These are phyloP conservation scores for Tiliqua scincoides DNA, from an alignment of 2,113 vertebrate species.

Conservation along the genomic window DNA sequence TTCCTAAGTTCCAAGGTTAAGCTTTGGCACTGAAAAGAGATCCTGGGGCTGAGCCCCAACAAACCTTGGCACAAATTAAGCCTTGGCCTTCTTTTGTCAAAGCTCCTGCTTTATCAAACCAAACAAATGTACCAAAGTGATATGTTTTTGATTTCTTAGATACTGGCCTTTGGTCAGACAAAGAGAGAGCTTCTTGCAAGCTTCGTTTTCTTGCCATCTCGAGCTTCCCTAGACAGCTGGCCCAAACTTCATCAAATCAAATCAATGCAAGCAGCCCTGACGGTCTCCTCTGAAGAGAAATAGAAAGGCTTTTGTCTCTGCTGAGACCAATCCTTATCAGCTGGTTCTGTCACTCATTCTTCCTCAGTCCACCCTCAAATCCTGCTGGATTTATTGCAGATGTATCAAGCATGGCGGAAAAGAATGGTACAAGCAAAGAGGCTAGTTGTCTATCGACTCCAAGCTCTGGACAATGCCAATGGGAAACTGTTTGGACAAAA, in stretches of 20 bases:
- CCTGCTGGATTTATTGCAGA: conserved; percentile 83
- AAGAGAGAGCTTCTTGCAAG: conserved; percentile 28
- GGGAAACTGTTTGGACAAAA: conserved; percentile 92
- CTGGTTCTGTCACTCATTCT: conserved; percentile 73
- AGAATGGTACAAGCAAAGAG: conserved; percentile 82
- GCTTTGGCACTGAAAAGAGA: neutral
- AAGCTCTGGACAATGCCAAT: conserved; percentile 79
- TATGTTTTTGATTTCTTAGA: conserved; percentile 25
- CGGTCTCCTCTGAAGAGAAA: conserved; percentile 59
- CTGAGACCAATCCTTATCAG: conserved; percentile 70
- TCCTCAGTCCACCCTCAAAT: conserved; percentile 73
- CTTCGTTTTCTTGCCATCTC: conserved; percentile 44
- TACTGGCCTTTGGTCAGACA: neutral
- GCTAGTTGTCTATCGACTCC: conserved; percentile 74
- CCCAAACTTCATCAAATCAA: conserved; percentile 69
- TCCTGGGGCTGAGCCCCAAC: neutral
- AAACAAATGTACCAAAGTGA: conserved; percentile 37
- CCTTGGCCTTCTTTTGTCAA: conserved; percentile 26
- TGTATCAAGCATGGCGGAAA: conserved; percentile 79
- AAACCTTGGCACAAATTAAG: conserved; percentile 9
- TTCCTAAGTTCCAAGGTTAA: neutral
- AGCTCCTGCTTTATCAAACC: conserved; percentile 27
- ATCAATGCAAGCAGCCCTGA: conserved; percentile 64
- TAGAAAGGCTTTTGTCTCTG: conserved; percentile 72
- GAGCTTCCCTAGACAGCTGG: conserved; percentile 69